These are phyloP conservation scores for Ostrea edulis DNA, from an alignment of 1,140 invertebrate genomes.

Conservation along the genomic window DNA sequence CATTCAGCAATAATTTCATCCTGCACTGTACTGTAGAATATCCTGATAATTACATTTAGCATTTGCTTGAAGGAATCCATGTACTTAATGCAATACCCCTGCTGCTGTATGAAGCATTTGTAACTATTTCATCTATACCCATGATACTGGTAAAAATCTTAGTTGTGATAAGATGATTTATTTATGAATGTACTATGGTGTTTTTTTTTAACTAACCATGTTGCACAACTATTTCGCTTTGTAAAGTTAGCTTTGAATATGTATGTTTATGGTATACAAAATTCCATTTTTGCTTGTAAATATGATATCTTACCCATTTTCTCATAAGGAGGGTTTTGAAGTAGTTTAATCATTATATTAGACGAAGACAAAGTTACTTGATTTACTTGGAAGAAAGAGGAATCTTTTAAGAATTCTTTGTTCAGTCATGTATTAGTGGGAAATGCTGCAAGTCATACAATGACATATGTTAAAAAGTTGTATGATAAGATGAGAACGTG, in stretches of 20 bases:
- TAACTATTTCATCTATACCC: neutral
- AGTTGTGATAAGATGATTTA: neutral
- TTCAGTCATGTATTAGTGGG: neutral
- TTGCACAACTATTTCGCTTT: neutral
- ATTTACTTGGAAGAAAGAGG: neutral
- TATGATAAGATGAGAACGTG: neutral
- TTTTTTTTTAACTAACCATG: neutral
- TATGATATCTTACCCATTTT: neutral
- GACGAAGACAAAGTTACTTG: no score
- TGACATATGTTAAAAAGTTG: slow-evolving; percentile 39
- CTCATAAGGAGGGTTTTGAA: neutral
- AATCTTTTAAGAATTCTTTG: neutral
- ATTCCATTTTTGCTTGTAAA: neutral
- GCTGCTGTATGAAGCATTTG: slow-evolving; percentile 16
- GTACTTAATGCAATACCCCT: neutral
- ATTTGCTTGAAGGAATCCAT: neutral
- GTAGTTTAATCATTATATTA: no score
- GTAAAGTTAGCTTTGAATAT: neutral
- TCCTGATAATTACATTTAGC: neutral
- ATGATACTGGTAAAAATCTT: neutral
- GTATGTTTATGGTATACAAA: neutral
- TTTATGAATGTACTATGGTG: neutral
- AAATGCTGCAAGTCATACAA: neutral
- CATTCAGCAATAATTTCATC: slow-evolving; percentile 33
- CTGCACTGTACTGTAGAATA: neutral